Percentiles rank a stretch among this genome's conserved stretches.
phyloP scores from a whole-genome alignment of 2,888 invertebrate genomes.

The Drosophila kuntzei region DNA sequence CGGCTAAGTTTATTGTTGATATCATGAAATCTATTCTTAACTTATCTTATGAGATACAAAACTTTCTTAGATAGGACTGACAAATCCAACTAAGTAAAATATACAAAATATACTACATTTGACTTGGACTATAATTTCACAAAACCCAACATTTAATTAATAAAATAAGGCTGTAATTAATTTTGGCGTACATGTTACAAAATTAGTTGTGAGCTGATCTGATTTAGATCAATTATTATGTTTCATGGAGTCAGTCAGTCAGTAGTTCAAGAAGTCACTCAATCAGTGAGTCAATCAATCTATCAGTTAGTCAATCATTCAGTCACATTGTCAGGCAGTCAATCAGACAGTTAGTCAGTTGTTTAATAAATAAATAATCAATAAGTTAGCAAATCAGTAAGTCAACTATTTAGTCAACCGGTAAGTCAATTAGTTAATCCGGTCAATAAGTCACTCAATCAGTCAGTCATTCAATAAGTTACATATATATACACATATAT shows the following conservation, averaged over 20 bases:
- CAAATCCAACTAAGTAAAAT: neutral
- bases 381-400: neutral
- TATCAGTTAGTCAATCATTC: neutral
- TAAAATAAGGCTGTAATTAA: neutral
- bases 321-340: too few relatives aligned
- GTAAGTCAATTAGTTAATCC: neutral
- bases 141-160: neutral
- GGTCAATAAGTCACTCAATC: neutral
- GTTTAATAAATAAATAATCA: neutral
- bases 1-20: neutral
- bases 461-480: neutral
- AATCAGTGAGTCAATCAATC: neutral
- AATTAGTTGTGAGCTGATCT: too few relatives aligned
- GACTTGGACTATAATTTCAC: neutral
- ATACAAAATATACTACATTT: neutral
- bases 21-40: neutral
- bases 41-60: neutral
- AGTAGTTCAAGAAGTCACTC: neutral
- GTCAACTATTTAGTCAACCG: neutral
- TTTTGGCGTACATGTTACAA: too few relatives aligned
- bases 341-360: neutral
- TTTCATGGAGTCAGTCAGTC: too few relatives aligned
- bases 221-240: too few relatives aligned
- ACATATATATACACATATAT: too few relatives aligned
- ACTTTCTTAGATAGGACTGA: neutral